phyloP scores from a whole-genome alignment of 2,797 vertebrate species.

The Sebastolobus alascanus region DNA sequence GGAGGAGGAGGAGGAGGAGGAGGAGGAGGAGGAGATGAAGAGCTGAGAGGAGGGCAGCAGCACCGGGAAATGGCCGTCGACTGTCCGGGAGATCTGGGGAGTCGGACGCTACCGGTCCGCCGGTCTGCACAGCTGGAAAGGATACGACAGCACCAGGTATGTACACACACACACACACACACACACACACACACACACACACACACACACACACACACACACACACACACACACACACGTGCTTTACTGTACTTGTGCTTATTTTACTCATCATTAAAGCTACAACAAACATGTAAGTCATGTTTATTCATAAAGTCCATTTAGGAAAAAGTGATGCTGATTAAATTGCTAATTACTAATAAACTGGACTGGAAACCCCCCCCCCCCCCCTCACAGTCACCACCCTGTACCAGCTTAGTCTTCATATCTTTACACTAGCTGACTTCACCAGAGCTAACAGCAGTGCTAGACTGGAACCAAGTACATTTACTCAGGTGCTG shows the following conservation, averaged over 20 bases:
- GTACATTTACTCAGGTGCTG: not conserved
- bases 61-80: constrained; percentile 98
- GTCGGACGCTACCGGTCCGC: constrained; percentile 91
- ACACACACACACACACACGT: not conserved
- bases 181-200: not conserved
- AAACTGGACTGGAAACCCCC: not conserved
- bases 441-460: not conserved
- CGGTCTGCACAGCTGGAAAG: constrained; percentile 94
- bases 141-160: constrained; percentile 94
- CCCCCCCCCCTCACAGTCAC: not conserved
- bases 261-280: not conserved
- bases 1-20: constrained; percentile 76
- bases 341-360: not conserved
- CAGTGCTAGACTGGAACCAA: not conserved
- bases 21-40: too few relatives aligned
- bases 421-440: not conserved
- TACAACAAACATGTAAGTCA: not conserved
- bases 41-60: constrained; percentile 81
- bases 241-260: not conserved
- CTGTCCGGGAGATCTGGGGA: constrained; percentile 94
- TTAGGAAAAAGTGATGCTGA: not conserved
- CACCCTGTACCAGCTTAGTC: not conserved
- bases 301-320: not conserved
- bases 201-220: not conserved
- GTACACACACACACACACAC: not conserved